These are phyloP conservation scores for Brenthis ino DNA, from an alignment of 2,888 invertebrate species.

Conservation along the genomic window DNA sequence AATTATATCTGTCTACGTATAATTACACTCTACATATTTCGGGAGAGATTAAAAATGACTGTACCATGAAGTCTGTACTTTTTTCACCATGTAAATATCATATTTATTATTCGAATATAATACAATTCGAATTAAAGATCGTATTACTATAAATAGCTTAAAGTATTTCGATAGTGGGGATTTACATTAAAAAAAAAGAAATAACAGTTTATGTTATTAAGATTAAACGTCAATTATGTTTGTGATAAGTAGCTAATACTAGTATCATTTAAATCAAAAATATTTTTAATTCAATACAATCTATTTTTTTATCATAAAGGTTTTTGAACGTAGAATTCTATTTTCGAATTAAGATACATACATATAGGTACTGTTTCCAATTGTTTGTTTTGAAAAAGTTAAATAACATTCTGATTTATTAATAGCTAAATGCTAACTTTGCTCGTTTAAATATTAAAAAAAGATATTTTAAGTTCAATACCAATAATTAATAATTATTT, in stretches of 20 bases:
- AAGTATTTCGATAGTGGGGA: no score
- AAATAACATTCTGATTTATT: conserved; percentile 7
- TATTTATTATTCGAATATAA: no score
- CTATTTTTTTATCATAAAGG: background rate
- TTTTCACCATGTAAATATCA: no score
- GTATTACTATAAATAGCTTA: no score
- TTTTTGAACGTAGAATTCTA: conserved; percentile 16
- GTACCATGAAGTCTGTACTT: no score
- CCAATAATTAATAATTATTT: no score
- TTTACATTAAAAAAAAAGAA: no score
- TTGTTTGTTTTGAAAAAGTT: background rate
- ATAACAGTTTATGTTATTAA: background rate
- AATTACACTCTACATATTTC: no score
- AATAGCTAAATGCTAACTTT: conserved; percentile 4
- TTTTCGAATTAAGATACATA: background rate
- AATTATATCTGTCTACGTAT: no score
- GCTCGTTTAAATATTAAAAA: background rate
- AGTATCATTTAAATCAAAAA: background rate
- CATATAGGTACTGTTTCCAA: background rate
- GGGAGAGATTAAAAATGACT: no score
- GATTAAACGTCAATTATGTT: conserved; percentile 9
- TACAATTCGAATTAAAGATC: no score
- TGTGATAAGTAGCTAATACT: background rate
- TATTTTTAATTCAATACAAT: background rate
- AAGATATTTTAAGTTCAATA: background rate